Evolutionary conservation across 2,113 vertebrate genomes (phyloP), one percentile per base, ranked within the genome.

Genomic region (Anser cygnoides): DNA sequence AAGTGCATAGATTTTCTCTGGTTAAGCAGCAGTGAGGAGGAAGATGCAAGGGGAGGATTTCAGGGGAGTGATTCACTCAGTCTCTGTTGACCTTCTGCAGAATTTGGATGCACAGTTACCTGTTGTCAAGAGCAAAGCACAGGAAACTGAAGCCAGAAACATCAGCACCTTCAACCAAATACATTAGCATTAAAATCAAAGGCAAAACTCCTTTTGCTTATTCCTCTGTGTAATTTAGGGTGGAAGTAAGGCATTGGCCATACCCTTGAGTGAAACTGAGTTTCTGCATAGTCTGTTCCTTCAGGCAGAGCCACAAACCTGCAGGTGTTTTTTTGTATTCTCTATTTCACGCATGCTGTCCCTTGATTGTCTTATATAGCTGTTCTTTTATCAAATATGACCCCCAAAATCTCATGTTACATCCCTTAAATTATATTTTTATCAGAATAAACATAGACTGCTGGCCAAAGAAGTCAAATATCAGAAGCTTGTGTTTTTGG

Each of bases 341-440:
- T 5, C 2, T 59, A 2, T 76, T 93, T 68, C 25, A 71, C 9
- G 10, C 3, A 33, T 55, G 14, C 2, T 74, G 19, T 10, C 17
- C 7, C 5, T 50, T 55, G 10, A 7, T 26, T 29, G 6, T 6
- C 8, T 63, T 50, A 19, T 25, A 26, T 10, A 58, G 5, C 11
- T 4, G 25, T 6, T 9, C 9, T 12, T 2, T 7, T 50, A 37
- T 39, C 22, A 18, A 46, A 14, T 20, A 21, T 14, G 7, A 75
- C 4, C n/a, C 9, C 2, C 33, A 37, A 18, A 66, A 3, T 2
- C 3, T 3, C 3, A 3, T 12, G 5, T 50, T 71, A 33, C 13
- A 52, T 58, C 2, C 0, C 6, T 55, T 49, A 5, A 65, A 59
- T 72, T 39, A 7, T 17, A 2, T 31, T 73, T 87, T 80, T n/a